Evolutionary conservation across 1,140 invertebrate genomes (phyloP).

Genomic region (Drosophila arizonae): DNA sequence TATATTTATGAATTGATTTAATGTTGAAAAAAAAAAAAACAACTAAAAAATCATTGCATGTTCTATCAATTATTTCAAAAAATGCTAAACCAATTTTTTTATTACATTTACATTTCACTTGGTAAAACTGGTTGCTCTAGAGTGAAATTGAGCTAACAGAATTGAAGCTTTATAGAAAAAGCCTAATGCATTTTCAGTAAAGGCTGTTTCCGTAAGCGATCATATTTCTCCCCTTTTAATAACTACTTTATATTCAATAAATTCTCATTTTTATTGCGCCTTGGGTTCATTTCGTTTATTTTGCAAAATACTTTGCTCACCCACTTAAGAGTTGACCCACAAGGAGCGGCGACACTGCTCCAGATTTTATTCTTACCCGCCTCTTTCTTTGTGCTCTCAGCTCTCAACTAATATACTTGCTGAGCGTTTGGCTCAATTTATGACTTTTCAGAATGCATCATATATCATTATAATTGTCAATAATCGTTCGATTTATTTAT

Average conservation of each 20-base stretch:
- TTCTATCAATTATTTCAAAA: too few species aligned
- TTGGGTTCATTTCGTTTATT: conserved; percentile 13
- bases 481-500: conserved; percentile 81
- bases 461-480: conserved; percentile 81
- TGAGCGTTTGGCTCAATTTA: conserved; percentile 58
- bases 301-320: conserved; percentile 23
- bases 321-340: conserved; percentile 57
- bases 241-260: conserved; percentile 39
- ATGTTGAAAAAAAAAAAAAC: too few species aligned
- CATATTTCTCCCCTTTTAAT: conserved; percentile 5
- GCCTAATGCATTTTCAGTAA: neutral
- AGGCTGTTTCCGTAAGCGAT: neutral
- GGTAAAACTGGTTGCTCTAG: too few species aligned
- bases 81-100: too few species aligned
- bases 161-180: too few species aligned
- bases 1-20: too few species aligned
- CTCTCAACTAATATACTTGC: conserved; percentile 63
- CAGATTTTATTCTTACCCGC: conserved; percentile 23
- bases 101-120: too few species aligned
- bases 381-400: conserved; percentile 16
- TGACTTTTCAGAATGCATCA: conserved; percentile 75
- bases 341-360: conserved; percentile 44
- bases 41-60: too few species aligned
- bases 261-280: conserved; percentile 36
- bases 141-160: too few species aligned